Base-by-base conservation (phyloP, 2,888 invertebrate genomes). In the Trilocha varians region DNA sequence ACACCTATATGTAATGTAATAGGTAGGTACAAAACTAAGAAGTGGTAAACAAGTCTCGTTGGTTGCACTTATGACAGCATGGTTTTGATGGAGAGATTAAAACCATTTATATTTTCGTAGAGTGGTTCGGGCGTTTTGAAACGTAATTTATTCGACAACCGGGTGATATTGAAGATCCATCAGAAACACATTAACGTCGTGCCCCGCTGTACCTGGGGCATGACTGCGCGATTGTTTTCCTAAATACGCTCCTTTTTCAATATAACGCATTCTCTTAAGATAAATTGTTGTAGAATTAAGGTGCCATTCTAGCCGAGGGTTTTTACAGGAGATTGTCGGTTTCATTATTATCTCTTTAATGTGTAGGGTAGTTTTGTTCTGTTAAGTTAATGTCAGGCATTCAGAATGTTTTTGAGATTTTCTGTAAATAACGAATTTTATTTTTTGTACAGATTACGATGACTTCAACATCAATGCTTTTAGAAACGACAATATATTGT, bases 121-220 rank as follows among this genome's bases (percentile, higher is more conserved):
- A 18, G 8, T 8, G 36, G 6, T 16, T 15, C 32, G 40, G 32
- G 40, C 49, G 45, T 53, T 55, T 54, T 51, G 52, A 57, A 57
- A 53, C 53, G 62, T 69, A 72, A 77, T 77, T 79, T 74, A 78
- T 76, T 71, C 68, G 59, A 63, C 57, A 65, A 62, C 60, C 58
- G 59, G 53, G 65, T 70, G 68, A 68, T 78, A 80, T 78, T 66
- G 76, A 61, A 71, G 73, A 78, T 67, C 79, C 78, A 83, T 85
- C 78, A 84, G 78, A 83, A 84, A 80, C 61, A 77, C 83, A 85
- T 85, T 85, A 85, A 74, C 77, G 76, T 62, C 52, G 61, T 36
- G 33, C 14, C 49, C 49, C 52, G n/a, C n/a, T n/a, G 52, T 59
- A 58, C 62, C 65, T 62, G 49, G 53, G 59, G 58, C 60, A 59